A percentile compares a stretch with the other conserved stretches of the same genome.
phyloP scores from a whole-genome alignment of 2,888 invertebrate genomes.

The Schrankia costaestrigalis region DNA sequence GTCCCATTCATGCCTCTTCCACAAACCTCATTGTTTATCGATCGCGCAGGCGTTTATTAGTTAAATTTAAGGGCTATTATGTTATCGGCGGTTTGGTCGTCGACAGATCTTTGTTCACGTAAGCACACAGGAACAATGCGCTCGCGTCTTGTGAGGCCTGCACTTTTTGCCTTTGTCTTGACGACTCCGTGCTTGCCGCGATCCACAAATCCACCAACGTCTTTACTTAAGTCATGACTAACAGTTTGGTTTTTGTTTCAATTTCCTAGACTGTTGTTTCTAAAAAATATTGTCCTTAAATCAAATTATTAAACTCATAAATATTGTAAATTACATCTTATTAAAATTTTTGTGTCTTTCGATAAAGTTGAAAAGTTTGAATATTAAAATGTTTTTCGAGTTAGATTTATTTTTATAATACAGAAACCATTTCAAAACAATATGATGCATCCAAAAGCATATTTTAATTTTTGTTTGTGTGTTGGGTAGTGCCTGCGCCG shows the following conservation, averaged over 20 bases:
- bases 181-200: conserved; percentile 47
- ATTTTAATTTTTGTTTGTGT: conserved; percentile 23
- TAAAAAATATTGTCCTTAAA: no score
- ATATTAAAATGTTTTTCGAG: no score
- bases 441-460: not conserved
- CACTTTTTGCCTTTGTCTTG: conserved; percentile 58
- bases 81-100: conserved; percentile 40
- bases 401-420: not conserved
- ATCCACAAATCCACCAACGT: conserved; percentile 40
- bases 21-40: conserved; percentile 32
- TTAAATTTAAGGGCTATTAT: conserved; percentile 49
- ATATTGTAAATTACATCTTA: no score
- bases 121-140: conserved; percentile 49
- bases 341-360: no score
- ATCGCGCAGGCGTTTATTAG: conserved; percentile 47
- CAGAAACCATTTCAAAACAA: not conserved
- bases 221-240: conserved; percentile 30
- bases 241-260: conserved; percentile 28
- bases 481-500: conserved; percentile 38
- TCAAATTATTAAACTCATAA: no score
- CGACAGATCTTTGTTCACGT: conserved; percentile 42
- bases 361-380: no score
- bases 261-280: conserved; percentile 18
- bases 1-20: conserved; percentile 8
- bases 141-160: conserved; percentile 54